These are phyloP conservation scores for Acronicta leporina DNA, from an alignment of 2,888 invertebrate genomes.

Conservation along the genomic window DNA sequence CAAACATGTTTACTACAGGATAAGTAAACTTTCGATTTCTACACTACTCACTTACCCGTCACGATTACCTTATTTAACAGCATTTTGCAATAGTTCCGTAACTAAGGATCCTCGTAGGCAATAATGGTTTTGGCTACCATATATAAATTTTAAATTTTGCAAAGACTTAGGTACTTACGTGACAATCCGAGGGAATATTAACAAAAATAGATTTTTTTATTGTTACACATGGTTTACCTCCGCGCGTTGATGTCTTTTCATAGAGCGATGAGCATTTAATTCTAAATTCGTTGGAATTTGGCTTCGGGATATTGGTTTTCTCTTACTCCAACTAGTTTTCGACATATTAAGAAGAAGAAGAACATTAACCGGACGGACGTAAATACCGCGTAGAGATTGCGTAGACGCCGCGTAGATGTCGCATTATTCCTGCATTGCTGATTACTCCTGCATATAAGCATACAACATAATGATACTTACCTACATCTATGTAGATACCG, in stretches of 20 bases:
- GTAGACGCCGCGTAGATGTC: neutral
- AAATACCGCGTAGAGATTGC: neutral
- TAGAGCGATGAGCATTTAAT: slow-evolving; percentile 3
- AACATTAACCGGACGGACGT: no score
- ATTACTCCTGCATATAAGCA: no score
- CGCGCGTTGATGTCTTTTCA: slow-evolving; percentile 48
- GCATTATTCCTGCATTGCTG: no score
- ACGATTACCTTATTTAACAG: slow-evolving; percentile 16
- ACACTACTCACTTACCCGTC: slow-evolving; percentile 19
- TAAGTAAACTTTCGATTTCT: slow-evolving; percentile 49
- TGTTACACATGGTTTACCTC: no score
- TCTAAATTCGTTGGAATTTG: neutral
- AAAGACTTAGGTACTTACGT: no score
- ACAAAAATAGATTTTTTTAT: no score
- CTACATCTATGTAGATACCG: no score
- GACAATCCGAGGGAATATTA: no score
- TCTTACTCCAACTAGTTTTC: neutral
- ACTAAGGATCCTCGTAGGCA: neutral
- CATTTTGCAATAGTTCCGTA: neutral
- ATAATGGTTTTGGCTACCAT: slow-evolving; percentile 7
- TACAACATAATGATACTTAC: no score
- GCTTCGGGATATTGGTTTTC: neutral
- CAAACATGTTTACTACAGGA: slow-evolving; percentile 19
- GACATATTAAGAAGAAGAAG: no score
- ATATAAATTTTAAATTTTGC: no score